A percentile compares a stretch with the other conserved stretches of the same genome.
Conservation (phyloP, 2,113 vertebrate species). For the Phrynocephalus versicolor region DNA sequence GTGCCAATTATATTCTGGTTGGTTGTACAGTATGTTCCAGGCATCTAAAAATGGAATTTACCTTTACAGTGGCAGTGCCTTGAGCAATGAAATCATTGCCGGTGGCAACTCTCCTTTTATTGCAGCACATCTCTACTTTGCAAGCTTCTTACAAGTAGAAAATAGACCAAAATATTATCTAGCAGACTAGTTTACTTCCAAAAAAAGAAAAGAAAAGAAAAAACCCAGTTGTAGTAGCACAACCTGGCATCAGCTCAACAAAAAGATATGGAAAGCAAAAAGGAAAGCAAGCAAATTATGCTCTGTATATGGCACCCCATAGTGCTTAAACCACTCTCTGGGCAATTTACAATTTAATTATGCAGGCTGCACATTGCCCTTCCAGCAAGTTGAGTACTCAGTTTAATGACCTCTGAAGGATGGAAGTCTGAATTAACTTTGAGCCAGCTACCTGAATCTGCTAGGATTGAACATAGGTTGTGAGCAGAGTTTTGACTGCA, state of each 20-base stretch:
- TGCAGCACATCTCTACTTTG: slow-evolving; percentile 39
- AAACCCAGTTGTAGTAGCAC: background rate
- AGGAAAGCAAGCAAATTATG: too few species aligned
- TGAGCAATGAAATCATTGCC: slow-evolving; percentile 42
- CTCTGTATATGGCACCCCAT: too few species aligned
- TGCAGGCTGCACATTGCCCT: too few species aligned
- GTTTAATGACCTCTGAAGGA: too few species aligned
- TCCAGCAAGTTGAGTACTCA: too few species aligned
- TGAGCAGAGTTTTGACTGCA: too few species aligned
- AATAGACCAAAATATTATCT: slow-evolving; percentile 2
- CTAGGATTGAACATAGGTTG: too few species aligned
- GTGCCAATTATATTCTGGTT: background rate
- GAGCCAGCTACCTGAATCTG: too few species aligned
- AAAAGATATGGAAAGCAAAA: background rate
- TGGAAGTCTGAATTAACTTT: too few species aligned
- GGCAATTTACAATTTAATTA: too few species aligned
- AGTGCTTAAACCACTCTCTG: too few species aligned
- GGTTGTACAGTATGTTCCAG: slow-evolving; percentile 33
- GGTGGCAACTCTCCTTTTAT: slow-evolving; percentile 22
- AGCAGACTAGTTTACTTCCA: background rate
- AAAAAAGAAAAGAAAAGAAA: background rate
- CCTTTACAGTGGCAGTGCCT: slow-evolving; percentile 32
- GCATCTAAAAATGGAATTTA: slow-evolving; percentile 55
- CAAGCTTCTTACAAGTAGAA: slow-evolving; percentile 8
- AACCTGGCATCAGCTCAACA: background rate